Base-by-base conservation (phyloP, 2,888 invertebrate species). In the Acanthosepion pharaonis region DNA sequence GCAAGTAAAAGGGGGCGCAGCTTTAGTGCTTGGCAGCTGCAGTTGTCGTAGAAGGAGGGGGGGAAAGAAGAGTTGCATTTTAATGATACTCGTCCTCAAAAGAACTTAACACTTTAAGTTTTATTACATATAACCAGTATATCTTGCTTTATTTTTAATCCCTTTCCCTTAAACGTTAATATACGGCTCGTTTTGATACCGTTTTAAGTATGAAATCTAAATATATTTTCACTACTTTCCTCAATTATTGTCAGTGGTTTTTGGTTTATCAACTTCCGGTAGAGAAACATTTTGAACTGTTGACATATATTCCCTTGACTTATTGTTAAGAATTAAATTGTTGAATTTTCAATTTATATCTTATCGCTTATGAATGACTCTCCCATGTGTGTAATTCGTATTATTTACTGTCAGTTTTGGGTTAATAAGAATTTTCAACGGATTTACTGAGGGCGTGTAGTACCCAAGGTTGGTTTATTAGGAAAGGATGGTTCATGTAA, bases 231-330 rank as follows among this genome's bases (percentile, higher is more conserved):
- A 93, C 48, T n/a, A 48, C 93, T 93, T 48, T 93, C n/a, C 18
- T 25, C 93, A n/a, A 93, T 93, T 93, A 25, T 93, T 93, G 48
- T 33, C 93, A 53, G 51, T 93, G 51, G 51, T 55, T n/a, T 42
- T n/a, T 55, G 48, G 20, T 53, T n/a, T 48, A 53, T 93, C 93
- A n/a, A 93, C 55, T n/a, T 93, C 93, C 93, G 93, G 93, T 78
- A 78, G 15, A 78, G n/a, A 33, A n/a, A 59, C 42, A 59, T 23
- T 59, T 59, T 59, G 78, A 78, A 33, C 78, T 78, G 78, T 78
- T 78, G 78, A 78, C 78, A 78, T 78, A 78, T 78, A 78, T 78
- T 78, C 15, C n/a, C 11, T 9, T 5, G n/a, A n/a, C 15, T 78
- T 78, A 33, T n/a, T 11, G n/a, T 33, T 33, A 11, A n/a, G 4